Base-by-base conservation (phyloP, 2,888 invertebrate species). In the Dendrolimus houi region DNA sequence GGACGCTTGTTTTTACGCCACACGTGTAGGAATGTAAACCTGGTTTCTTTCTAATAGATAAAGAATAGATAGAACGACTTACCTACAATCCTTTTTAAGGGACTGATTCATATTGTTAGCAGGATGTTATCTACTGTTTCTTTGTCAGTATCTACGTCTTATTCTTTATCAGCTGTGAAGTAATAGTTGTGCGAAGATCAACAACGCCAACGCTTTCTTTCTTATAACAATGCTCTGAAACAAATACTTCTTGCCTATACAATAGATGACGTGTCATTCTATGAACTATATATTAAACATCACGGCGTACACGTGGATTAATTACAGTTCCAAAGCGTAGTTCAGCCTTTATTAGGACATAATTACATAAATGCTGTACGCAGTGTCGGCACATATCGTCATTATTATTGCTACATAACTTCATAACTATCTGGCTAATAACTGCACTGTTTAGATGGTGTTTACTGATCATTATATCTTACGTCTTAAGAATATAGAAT, bases 1-100 rank as follows among this genome's bases (percentile, higher is more conserved):
- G 59, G 64, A 67, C 65, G 62, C 63, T 62, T 57, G 70, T 70
- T 70, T 76, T 72, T 72, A 63, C 63, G 60, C 58, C 63, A 68
- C 69, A 66, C 72, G 69, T 70, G 62, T 57, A 56, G 61, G 60
- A 65, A 69, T 70, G 56, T 60, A 7, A 60, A 57, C 62, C 64
- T 60, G n/a, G 61, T 59, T 60, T 62, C 58, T 65, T 62, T 63
- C 55, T 58, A 55, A 56, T 52, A 61, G 57, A 65, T 64, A 12
- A 60, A 62, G 53, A 57, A 53, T 54, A 41, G 60, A 53, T 60
- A 59, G 56, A 57, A 52, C 55, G 56, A 52, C 54, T 58, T 60
- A 60, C 59, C 56, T 59, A 59, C 58, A 56, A 60, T 54, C 59
- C 29, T 60, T 61, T 56, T 55, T 52, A 52, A 56, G 52, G 13